These are phyloP conservation scores for Aldabrachelys gigantea DNA, from an alignment of 2,113 vertebrate species.

Conservation along the genomic window DNA sequence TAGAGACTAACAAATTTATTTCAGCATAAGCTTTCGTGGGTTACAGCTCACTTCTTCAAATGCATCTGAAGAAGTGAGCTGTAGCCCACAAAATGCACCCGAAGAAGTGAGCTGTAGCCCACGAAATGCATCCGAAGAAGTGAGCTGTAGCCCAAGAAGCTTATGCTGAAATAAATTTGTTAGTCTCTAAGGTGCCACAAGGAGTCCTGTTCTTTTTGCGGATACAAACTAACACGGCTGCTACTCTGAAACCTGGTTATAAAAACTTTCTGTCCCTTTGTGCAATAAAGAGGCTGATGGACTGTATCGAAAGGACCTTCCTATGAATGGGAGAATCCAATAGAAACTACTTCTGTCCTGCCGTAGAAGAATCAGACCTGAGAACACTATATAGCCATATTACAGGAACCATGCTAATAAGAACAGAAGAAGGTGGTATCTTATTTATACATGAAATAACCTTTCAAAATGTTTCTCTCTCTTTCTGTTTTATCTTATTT, in stretches of 20 bases:
- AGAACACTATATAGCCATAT: background rate
- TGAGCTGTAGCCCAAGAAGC: no score
- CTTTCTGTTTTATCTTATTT: background rate
- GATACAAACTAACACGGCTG: no score
- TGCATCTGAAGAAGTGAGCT: no score
- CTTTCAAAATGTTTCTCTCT: constrained; percentile 28
- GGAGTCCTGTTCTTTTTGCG: no score
- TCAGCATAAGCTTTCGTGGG: no score
- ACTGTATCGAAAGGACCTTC: background rate
- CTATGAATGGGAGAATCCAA: background rate
- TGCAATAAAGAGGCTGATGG: background rate
- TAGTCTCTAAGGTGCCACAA: no score
- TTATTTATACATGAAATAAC: background rate
- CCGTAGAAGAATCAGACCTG: background rate
- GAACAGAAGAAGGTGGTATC: background rate
- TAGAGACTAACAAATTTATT: no score
- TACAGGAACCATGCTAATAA: background rate
- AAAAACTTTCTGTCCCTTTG: background rate
- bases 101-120: no score
- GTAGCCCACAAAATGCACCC: no score
- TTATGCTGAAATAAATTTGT: no score
- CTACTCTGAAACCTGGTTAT: background rate
- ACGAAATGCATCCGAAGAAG: no score
- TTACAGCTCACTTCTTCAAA: no score
- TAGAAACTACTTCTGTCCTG: background rate